Evolutionary conservation across 2,113 vertebrate species (phyloP), one percentile per base, ranked within the genome.

Genomic region (Lethenteron camtschaticum): DNA sequence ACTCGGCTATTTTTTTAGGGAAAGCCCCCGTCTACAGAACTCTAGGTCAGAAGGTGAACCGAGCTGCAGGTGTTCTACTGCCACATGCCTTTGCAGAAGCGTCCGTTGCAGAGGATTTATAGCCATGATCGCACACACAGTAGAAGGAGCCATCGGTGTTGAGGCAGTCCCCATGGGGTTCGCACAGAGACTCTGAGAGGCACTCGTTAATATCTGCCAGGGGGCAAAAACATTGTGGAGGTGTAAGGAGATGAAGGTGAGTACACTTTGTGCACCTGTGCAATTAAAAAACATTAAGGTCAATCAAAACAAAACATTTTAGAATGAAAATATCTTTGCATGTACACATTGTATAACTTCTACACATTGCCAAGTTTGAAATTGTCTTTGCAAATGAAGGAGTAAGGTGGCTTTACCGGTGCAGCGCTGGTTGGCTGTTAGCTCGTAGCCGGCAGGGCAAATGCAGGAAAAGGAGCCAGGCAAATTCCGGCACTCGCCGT

Each of bases 171-270:
- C 87, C 89, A 0, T 87, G 81, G 12, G 84, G 82, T 10, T 77
- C 80, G 14, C 88, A 95, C 69, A 86, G 84, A 1, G 82, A 57
- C 73, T 80, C 80, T 58, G 77, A 85, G 74, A 77, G 57, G 75
- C 94, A 97, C 75, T 96, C 94, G 56, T 97, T 84, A 69, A 92
- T 78, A 80, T 97, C 94, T 96, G 80, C 18, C 76, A 75, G 18
- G 69, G 2, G 14, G 63, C 2, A 66, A n/a, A 66, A 9, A 41
- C 41, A 41, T 41, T 41, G 41, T 41, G 41, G 41, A 41, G 41
- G 41, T 41, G 41, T 41, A 41, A 41, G 41, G 41, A 7, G 41
- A 7, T 41, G 41, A 41, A 41, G 41, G 41, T 41, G 4, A 41
- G 41, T 41, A 5, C 4, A 41, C 41, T 41, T 41, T 41, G 41